These are phyloP conservation scores for Drosophila navojoa DNA, from an alignment of 1,140 invertebrate species.

Conservation along the genomic window DNA sequence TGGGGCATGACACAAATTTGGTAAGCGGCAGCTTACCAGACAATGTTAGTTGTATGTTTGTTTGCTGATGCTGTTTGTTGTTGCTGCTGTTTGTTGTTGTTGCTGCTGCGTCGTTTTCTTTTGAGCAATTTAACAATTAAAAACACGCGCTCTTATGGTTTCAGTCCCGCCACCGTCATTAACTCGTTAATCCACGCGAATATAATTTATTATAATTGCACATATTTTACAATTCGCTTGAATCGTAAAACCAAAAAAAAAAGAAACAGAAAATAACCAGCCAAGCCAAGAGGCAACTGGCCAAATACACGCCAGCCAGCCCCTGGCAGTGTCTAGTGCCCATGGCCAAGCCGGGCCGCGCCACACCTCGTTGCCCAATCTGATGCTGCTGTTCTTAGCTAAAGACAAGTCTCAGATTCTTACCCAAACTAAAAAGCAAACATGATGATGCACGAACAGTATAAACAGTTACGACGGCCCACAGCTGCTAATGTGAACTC, in stretches of 20 bases:
- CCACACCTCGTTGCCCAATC: constrained; percentile 63
- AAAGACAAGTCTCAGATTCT: constrained; percentile 36
- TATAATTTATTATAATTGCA: constrained; percentile 82
- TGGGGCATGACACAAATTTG: constrained; percentile 82
- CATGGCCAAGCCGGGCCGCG: constrained; percentile 22
- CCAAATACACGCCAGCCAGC: constrained; percentile 17
- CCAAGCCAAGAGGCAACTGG: constrained; percentile 22
- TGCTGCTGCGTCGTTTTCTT: constrained; percentile 59
- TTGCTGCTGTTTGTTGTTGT: constrained; percentile 19
- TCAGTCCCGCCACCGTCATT: constrained; percentile 64
- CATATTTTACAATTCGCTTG: constrained; percentile 69
- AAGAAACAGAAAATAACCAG: constrained; percentile 8
- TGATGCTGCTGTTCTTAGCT: constrained; percentile 31
- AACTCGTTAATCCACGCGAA: constrained; percentile 80
- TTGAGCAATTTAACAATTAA: constrained; percentile 79
- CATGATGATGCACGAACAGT: constrained; percentile 16
- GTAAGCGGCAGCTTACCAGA: constrained; percentile 52
- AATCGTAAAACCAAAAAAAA: constrained; percentile 41
- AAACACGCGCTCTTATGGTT: constrained; percentile 76
- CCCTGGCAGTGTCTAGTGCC: not conserved
- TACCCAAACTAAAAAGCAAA: constrained; percentile 33
- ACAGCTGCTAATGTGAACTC: constrained; percentile 39
- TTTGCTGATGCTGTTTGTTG: constrained; percentile 9
- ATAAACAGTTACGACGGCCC: constrained; percentile 7
- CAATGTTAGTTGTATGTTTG: constrained; percentile 20